These are phyloP conservation scores for Oreochromis mossambicus DNA, from an alignment of 2,797 vertebrate species.

Conservation along the genomic window DNA sequence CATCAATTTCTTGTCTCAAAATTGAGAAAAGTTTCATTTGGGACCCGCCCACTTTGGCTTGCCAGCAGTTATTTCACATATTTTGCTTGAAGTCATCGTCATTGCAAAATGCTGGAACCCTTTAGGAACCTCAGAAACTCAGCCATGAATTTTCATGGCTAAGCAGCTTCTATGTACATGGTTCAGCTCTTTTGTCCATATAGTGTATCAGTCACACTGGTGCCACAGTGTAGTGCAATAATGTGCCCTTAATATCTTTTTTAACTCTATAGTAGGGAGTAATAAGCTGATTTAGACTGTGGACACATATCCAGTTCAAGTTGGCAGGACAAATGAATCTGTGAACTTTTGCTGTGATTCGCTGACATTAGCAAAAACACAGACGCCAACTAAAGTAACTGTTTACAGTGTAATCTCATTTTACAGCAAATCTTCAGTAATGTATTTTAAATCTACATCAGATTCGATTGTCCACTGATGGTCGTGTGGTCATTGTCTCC, in stretches of 20 bases:
- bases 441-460: conserved; percentile 10
- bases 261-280: background rate
- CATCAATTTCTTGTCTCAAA: background rate
- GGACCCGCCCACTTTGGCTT: background rate
- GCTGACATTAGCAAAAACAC: background rate
- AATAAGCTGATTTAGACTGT: background rate
- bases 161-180: background rate
- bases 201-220: background rate
- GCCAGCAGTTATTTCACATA: background rate
- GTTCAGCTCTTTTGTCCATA: background rate
- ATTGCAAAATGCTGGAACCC: background rate
- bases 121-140: background rate
- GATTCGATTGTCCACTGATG: conserved; percentile 20
- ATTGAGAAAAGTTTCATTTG: background rate
- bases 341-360: background rate
- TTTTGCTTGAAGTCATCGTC: background rate
- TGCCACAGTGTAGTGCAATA: background rate
- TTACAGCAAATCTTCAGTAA: conserved; percentile 1
- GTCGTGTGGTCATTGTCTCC: conserved; percentile 26
- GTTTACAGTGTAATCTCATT: background rate
- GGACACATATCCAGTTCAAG: too few species aligned
- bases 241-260: background rate
- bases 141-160: background rate
- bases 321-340: background rate
- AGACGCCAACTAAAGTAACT: background rate